phyloP scores from a whole-genome alignment of 2,113 vertebrate species.

The Microtus oregoni region DNA sequence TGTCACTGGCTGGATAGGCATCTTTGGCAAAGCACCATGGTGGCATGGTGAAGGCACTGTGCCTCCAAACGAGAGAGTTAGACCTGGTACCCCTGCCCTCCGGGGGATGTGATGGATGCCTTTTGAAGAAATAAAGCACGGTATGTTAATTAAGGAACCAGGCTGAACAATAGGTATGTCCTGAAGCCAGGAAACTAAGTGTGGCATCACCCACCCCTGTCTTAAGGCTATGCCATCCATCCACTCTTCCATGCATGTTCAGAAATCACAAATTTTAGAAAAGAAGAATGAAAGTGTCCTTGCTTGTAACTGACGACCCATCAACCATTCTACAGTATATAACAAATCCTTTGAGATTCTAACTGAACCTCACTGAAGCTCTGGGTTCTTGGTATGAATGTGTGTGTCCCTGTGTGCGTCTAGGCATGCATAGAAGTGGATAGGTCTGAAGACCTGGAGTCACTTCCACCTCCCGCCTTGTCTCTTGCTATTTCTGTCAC shows the following conservation, averaged over 20 bases:
- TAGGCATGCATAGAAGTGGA: fast-evolving
- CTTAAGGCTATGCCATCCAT: background rate
- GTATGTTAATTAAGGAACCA: slow-evolving; percentile 15
- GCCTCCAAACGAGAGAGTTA: background rate
- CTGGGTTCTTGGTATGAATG: slow-evolving; percentile 9
- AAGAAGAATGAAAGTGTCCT: background rate
- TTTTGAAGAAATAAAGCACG: background rate
- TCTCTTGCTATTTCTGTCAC: background rate
- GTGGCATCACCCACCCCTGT: background rate
- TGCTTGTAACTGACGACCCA: background rate
- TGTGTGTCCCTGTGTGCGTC: background rate
- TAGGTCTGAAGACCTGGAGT: background rate
- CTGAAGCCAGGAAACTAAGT: slow-evolving; percentile 41
- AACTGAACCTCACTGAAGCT: slow-evolving; percentile 50
- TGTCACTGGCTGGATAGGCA: background rate
- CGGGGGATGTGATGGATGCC: background rate
- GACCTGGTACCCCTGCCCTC: background rate
- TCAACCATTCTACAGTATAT: background rate
- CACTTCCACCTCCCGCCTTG: background rate
- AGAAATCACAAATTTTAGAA: slow-evolving; percentile 25
- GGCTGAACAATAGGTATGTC: background rate
- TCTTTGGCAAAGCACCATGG: background rate
- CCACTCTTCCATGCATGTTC: background rate
- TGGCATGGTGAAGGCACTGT: background rate
- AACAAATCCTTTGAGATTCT: slow-evolving; percentile 35